Percentiles rank a stretch among this genome's conserved stretches.
These are phyloP conservation scores for Melanophora roralis DNA, from an alignment of 2,888 invertebrate genomes.

Conservation along the genomic window DNA sequence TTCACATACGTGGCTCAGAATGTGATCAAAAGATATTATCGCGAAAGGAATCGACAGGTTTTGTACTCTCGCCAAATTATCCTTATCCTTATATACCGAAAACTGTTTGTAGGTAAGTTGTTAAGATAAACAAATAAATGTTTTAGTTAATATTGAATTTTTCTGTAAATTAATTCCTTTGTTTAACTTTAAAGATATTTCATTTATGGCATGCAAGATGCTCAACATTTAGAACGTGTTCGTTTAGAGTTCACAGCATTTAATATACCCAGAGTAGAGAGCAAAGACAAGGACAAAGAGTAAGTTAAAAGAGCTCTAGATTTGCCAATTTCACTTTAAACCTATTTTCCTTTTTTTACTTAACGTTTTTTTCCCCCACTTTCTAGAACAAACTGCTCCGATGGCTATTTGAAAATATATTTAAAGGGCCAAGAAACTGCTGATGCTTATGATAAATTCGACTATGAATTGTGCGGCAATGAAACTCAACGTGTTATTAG, in stretches of 20 bases:
- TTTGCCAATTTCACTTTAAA: no score
- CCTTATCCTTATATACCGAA: constrained; percentile 96
- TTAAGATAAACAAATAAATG: background rate
- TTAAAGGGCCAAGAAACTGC: constrained; percentile 94
- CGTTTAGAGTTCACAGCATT: constrained; percentile 92
- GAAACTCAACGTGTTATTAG: constrained; percentile 90
- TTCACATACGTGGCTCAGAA: constrained; percentile 97
- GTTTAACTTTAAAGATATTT: constrained; percentile 83
- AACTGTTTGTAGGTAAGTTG: constrained; percentile 91
- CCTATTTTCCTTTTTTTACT: no score
- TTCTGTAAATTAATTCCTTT: background rate
- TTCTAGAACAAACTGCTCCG: constrained; percentile 83
- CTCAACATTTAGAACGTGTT: constrained; percentile 96
- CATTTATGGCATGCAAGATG: constrained; percentile 98
- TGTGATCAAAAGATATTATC: constrained; percentile 99
- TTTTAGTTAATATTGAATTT: background rate
- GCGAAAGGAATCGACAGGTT: constrained; percentile 93
- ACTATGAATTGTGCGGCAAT: constrained; percentile 93
- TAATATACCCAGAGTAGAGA: constrained; percentile 89
- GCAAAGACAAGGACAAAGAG: constrained; percentile 84
- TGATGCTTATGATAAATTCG: constrained; percentile 95
- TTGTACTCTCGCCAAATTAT: constrained; percentile 97
- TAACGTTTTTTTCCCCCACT: no score
- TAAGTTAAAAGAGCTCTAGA: constrained; percentile 78
- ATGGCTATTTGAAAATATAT: constrained; percentile 94